Percentiles rank a stretch among this genome's conserved stretches.
phyloP scores from a whole-genome alignment of 2,113 vertebrate species.

The Micronycteris hirsuta region DNA sequence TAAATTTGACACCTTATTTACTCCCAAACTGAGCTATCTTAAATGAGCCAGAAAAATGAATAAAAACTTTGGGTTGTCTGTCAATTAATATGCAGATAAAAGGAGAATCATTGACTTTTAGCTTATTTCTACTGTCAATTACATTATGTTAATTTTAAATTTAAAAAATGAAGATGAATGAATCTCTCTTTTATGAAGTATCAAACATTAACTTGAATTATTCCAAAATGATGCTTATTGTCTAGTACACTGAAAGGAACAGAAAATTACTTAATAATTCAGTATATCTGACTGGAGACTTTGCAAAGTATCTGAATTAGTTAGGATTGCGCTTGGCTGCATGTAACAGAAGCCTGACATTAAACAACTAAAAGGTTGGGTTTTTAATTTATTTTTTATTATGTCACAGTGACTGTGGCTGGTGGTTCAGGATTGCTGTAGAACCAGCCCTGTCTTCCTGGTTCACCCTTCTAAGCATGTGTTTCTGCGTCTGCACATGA shows the following conservation, averaged over 20 bases:
- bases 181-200: slow-evolving; percentile 70
- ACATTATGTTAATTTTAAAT: slow-evolving; percentile 78
- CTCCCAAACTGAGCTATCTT: background rate
- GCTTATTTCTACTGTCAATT: slow-evolving; percentile 68
- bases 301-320: background rate
- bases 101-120: slow-evolving; percentile 75
- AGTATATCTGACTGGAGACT: slow-evolving; percentile 32
- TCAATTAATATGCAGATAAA: slow-evolving; percentile 70
- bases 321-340: background rate
- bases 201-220: slow-evolving; percentile 76
- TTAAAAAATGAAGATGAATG: slow-evolving; percentile 79
- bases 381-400: background rate
- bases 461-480: background rate
- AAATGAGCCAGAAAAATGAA: slow-evolving; percentile 56
- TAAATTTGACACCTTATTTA: slow-evolving; percentile 45
- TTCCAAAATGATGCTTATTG: slow-evolving; percentile 69
- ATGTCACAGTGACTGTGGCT: background rate
- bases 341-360: background rate
- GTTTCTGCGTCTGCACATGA: background rate
- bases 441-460: background rate
- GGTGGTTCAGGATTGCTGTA: background rate
- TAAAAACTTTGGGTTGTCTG: slow-evolving; percentile 47
- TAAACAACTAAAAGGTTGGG: background rate
- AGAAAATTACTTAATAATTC: slow-evolving; percentile 66
- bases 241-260: slow-evolving; percentile 58